Evolutionary conservation across 2,888 invertebrate genomes (phyloP), one percentile per base, ranked within the genome.

Genomic region (Byasa hedistus): DNA sequence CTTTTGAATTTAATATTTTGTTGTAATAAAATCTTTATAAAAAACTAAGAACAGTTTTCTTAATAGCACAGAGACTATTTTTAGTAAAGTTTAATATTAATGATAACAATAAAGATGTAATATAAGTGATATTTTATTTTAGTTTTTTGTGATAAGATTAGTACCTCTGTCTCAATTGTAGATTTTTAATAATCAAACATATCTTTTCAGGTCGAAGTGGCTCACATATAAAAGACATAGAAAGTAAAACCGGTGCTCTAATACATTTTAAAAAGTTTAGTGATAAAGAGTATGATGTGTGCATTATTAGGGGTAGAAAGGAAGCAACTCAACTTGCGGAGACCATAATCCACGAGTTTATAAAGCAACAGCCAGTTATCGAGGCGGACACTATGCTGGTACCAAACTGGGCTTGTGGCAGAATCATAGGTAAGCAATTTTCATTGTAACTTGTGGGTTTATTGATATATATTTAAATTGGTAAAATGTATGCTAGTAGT

Each of bases 261-360:
- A 92, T 93, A 63, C 83, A 87, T 77, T 93, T 87, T 72, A 87
- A 87, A 73, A 86, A 87, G 79, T 87, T 88, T 64, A 87, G 91
- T 57, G 93, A 94, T 69, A 92, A 93, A 66, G 93, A 93, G 56
- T 92, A 92, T 51, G 91, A 95, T 71, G 91, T 94, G 12, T 96
- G 96, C 76, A 86, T 94, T 17, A 95, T 98, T 69, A 89, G 93
- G 63, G 98, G 98, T 0, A 87, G 92, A 0, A 84, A 88, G 0
- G 94, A 95, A 68, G 92, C 93, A 56, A 94, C 96, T 0, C 93
- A 94, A 70, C 84, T 94, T 23, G 98, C 98, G 0, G 95, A 96
- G 76, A 92, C 93, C 0, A 64, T 75, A 75, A 93, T 98, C 12
- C 92, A 94, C 15, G 94, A 95, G 70, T 93, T 94, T 67, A 92